These are phyloP conservation scores for Saguinus midas DNA, from an alignment of 2,113 vertebrate genomes.

Conservation along the genomic window DNA sequence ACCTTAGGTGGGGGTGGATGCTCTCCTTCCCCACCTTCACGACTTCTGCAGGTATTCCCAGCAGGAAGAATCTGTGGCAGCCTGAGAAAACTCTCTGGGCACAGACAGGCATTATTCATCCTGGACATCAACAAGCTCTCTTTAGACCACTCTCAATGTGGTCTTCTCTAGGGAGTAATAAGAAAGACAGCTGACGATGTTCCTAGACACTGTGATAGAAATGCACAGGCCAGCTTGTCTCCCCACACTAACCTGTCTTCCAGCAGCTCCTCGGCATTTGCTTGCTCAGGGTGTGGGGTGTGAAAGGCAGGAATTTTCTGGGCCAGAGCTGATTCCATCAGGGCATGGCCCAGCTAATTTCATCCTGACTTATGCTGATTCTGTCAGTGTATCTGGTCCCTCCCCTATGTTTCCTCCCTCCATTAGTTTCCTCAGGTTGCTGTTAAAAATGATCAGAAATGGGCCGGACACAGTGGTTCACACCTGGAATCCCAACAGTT, in stretches of 20 bases:
- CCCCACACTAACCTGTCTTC: no score
- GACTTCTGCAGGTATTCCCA: no score
- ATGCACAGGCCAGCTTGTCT: no score
- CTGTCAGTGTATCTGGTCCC: neutral
- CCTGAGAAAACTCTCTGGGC: neutral
- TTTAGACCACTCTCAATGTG: neutral
- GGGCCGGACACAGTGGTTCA: neutral
- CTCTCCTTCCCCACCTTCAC: no score
- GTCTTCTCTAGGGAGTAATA: neutral
- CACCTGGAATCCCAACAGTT: neutral
- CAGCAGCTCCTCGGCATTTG: neutral
- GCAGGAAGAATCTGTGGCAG: neutral
- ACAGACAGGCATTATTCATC: neutral
- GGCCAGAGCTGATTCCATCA: neutral
- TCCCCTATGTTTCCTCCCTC: neutral
- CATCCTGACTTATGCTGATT: neutral
- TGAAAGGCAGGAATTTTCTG: neutral
- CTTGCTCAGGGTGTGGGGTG: neutral
- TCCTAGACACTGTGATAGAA: neutral
- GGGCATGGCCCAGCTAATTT: no score
- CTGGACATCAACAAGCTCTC: neutral
- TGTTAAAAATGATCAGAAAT: neutral
- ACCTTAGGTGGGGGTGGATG: no score
- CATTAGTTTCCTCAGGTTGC: neutral
- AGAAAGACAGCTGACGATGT: neutral